Base-by-base conservation (phyloP, 1,140 invertebrate genomes). In the Plodia interpunctella region DNA sequence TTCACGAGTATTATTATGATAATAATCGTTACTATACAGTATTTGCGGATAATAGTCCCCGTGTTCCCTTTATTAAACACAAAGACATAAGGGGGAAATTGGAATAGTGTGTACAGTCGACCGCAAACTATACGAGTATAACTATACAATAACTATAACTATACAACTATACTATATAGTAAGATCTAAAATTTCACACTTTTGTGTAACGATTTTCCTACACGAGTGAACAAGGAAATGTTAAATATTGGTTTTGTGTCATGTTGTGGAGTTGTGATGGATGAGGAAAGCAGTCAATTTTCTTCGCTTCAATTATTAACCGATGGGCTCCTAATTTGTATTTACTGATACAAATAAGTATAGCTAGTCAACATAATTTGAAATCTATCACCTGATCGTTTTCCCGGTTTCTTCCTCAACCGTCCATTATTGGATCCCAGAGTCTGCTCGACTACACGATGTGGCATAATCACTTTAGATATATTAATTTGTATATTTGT, bases 1-100 rank as follows among this genome's bases (percentile, higher is more conserved):
- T 74, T 62, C 62, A 74, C 61, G 67, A 72, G 63, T 62, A 69
- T 70, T 68, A 72, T 64, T 64, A 65, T 57, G 65, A 65, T 68
- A 68, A 68, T 72, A 66, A 65, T 65, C 52, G 61, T 68, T 65
- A 57, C 38, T n/a, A 11, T 57, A 49, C 38, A 20, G 21, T 53
- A 53, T 53, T 53, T 53, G 51, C 21, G 51, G 51, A 53, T 53
- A 53, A 53, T 25, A 53, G 51, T 53, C 25, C 25, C 19, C 51
- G 51, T 53, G 20, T 25, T 53, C 21, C 51, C 21, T 53, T 53
- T 53, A 53, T 53, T 53, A 53, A 53, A n/a, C 13, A 53, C 51
- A 25, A 53, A 53, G 20, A 53, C 51, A 53, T 25, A 15, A 53
- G 51, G 21, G 21, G 25, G 9, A 53, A 53, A 18, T 53, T 17